Conservation (phyloP, 37 sponge, comb jelly and placozoan genomes). For the Crambe crambe region DNA sequence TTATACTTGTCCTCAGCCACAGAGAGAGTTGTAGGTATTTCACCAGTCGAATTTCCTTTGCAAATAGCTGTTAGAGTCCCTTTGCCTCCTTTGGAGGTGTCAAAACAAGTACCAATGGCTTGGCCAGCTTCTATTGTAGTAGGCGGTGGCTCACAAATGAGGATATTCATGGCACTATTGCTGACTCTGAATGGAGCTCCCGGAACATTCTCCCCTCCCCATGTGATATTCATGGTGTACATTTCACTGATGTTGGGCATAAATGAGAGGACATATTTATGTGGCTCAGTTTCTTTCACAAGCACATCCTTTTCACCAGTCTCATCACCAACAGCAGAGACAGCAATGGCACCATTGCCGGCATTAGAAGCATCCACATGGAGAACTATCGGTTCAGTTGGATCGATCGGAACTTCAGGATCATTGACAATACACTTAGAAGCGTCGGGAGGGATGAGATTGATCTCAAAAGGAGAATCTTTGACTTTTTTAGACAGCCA, state of each 20-base stretch:
- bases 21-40: slow-evolving; percentile 42
- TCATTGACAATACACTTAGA: slow-evolving; percentile 47
- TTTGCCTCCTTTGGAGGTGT: slow-evolving; percentile 37
- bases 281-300: slow-evolving; percentile 28
- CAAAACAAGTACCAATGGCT: slow-evolving; percentile 38
- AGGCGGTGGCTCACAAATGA: slow-evolving; percentile 41
- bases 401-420: slow-evolving; percentile 23
- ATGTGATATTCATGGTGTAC: slow-evolving; percentile 43
- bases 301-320: slow-evolving; percentile 9
- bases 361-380: slow-evolving; percentile 53
- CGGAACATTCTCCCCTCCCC: slow-evolving; percentile 37
- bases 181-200: slow-evolving; percentile 60
- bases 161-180: slow-evolving; percentile 15
- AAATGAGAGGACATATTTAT: slow-evolving; percentile 32
- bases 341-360: slow-evolving; percentile 58
- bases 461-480: slow-evolving; percentile 49
- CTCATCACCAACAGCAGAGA: slow-evolving; percentile 20
- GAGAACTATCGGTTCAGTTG: slow-evolving; percentile 12
- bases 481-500: slow-evolving; percentile 64
- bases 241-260: slow-evolving; percentile 28
- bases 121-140: slow-evolving; percentile 39
- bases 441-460: slow-evolving; percentile 49
- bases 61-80: slow-evolving; percentile 49
- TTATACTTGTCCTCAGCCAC: slow-evolving; percentile 30
- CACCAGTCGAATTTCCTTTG: slow-evolving; percentile 25